These are phyloP conservation scores for Cephus cinctus DNA, from an alignment of 1,140 invertebrate genomes.

Conservation along the genomic window DNA sequence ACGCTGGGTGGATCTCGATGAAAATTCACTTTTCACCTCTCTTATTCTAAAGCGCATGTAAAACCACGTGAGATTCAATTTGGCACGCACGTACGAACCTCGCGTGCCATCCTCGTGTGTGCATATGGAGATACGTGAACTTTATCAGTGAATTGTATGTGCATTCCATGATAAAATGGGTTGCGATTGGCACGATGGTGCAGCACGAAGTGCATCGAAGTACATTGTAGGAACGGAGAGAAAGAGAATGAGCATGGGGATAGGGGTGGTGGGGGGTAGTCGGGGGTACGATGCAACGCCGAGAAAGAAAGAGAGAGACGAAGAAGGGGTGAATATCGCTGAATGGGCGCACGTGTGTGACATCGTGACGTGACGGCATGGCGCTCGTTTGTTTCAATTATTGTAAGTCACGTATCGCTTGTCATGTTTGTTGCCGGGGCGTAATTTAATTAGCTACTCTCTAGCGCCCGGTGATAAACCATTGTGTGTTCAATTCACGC, in stretches of 20 bases:
- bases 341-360: slow-evolving; percentile 10
- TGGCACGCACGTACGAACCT: no score
- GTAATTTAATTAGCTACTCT: slow-evolving; percentile 35
- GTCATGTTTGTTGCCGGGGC: slow-evolving; percentile 19
- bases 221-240: background rate
- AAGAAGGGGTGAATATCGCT: slow-evolving; percentile 1
- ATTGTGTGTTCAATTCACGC: slow-evolving; percentile 10
- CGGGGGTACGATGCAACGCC: slow-evolving; percentile 1
- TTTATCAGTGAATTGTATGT: no score
- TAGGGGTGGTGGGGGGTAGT: background rate
- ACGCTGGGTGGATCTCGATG: no score
- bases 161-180: no score
- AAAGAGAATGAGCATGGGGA: background rate
- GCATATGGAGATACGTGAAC: no score
- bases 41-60: no score
- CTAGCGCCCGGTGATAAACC: slow-evolving; percentile 19
- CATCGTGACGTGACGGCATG: slow-evolving; percentile 16
- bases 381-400: slow-evolving; percentile 40
- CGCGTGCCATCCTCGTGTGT: no score
- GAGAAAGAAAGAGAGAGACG: slow-evolving; percentile 2
- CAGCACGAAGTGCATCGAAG: slow-evolving; percentile 5
- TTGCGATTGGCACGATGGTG: slow-evolving; percentile 23
- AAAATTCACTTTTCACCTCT: no score
- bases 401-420: slow-evolving; percentile 44
- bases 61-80: no score